Evolutionary conservation across 2,888 invertebrate genomes (phyloP).

Genomic region (Tenodera sinensis): DNA sequence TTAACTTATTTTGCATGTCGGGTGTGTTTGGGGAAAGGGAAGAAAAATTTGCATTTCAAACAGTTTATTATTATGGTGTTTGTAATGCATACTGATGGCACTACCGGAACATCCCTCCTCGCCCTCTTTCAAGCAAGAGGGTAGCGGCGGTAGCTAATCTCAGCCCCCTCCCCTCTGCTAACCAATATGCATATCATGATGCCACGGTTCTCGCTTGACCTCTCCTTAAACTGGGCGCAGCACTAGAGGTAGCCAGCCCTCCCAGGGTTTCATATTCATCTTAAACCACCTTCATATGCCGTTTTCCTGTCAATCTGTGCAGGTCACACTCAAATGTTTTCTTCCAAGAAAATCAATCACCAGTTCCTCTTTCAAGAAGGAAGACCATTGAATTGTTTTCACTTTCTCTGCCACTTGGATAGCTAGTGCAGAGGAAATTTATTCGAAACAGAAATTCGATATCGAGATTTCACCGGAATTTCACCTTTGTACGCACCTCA

Average conservation of each 20-base stretch:
- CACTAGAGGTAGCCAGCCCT: too few relatives aligned
- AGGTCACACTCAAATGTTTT: too few relatives aligned
- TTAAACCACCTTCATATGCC: not conserved
- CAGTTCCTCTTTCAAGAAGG: too few relatives aligned
- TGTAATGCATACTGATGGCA: constrained; percentile 32
- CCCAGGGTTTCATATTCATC: not conserved
- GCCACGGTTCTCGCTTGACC: not conserved
- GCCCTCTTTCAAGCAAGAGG: not conserved
- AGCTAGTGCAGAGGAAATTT: too few relatives aligned
- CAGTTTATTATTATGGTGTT: constrained; percentile 28
- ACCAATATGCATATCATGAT: constrained; percentile 16
- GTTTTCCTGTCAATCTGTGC: too few relatives aligned
- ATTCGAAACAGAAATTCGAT: too few relatives aligned
- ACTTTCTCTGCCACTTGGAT: too few relatives aligned
- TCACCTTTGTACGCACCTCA: too few relatives aligned
- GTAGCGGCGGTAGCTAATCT: not conserved
- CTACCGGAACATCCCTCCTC: not conserved
- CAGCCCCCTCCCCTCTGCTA: not conserved
- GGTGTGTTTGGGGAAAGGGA: constrained; percentile 1
- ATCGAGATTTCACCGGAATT: too few relatives aligned
- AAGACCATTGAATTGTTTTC: too few relatives aligned
- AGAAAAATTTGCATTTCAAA: constrained; percentile 32
- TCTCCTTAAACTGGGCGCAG: not conserved
- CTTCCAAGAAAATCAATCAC: too few relatives aligned
- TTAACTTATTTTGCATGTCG: constrained; percentile 24